Base-by-base conservation (phyloP, 2,113 vertebrate species). In the Engraulis encrasicolus region DNA sequence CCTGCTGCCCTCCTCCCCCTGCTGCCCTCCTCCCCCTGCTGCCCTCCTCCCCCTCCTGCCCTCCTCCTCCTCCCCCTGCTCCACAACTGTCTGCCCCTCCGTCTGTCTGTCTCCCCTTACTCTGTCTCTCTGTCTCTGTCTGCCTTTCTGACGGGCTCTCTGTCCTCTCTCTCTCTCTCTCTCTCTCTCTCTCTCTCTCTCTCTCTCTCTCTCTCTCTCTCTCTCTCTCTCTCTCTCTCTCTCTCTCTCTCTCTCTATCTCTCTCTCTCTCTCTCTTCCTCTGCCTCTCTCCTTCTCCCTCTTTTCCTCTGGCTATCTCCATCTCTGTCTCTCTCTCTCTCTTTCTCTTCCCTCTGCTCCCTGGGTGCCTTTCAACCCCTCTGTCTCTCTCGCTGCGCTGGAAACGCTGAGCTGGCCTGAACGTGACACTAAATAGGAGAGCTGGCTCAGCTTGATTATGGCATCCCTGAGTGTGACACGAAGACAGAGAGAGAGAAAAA, bases 321-420 rank as follows among this genome's bases (percentile, higher is more conserved):
- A 9, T 23, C 58, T 66, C 23, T 66, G n/a, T 66, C 58, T 66
- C 58, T 66, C 23, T 66, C 23, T 66, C 58, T 66, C 58, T 27
- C 6, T 66, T 9, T 23, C n/a, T 66, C 58, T 11, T 11, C 6
- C 11, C 3, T 27, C n/a, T 27, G 27, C 66, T 74, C 66, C 31
- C 66, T 74, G 15, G 66, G 66, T 5, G 23, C 9, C 66, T 74
- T 34, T 74, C 66, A 34, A 74, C 6, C 12, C 31, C 27, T 74
- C 0, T 74, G 27, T 0, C 27, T 74, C 27, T 74, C 0, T 74
- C 66, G 1, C 27, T 74, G 66, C 23, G 27, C 48, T 71, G 40
- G 77, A 61, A 88, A 49, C 85, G 85, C 88, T 90, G 88, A 85
- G 82, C 50, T 79, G 52, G 66, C 81, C 52, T 79, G 66, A 88